Percentiles rank a stretch among this genome's conserved stretches.
phyloP scores from a whole-genome alignment of 2,113 vertebrate genomes.

The Alethe diademata region DNA sequence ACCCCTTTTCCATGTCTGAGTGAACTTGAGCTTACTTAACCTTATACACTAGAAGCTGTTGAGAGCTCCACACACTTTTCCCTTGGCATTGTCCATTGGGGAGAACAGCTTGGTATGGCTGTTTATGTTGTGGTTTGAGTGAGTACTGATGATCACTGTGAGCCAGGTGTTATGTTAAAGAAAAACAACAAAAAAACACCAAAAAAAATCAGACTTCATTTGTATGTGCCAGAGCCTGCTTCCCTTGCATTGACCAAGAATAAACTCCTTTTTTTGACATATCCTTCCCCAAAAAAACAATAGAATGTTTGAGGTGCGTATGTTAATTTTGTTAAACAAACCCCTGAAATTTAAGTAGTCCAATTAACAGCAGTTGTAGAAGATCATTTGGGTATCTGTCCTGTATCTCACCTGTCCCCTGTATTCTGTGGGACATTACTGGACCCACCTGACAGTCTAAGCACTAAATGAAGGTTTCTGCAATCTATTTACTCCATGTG shows the following conservation, averaged over 20 bases:
- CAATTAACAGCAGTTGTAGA: not conserved
- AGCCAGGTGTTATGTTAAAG: not conserved
- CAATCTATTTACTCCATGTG: not conserved
- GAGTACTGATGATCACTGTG: not conserved
- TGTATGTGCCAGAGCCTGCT: not conserved
- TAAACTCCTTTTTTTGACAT: not conserved
- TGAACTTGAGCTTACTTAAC: not conserved
- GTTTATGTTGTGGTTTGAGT: not conserved
- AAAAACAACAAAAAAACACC: not conserved
- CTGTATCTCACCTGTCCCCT: not conserved
- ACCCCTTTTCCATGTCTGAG: not conserved
- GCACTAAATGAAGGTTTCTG: not conserved
- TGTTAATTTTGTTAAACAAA: not conserved
- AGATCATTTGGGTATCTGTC: not conserved
- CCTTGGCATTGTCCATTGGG: not conserved
- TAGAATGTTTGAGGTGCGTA: not conserved
- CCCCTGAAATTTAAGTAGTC: not conserved
- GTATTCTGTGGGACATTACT: not conserved
- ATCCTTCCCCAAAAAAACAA: not conserved
- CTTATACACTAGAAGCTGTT: not conserved
- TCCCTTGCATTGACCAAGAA: not conserved
- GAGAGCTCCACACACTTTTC: not conserved
- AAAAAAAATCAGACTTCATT: not conserved
- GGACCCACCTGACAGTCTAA: not conserved
- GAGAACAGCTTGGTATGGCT: not conserved